Evolutionary conservation across 2,888 invertebrate species (phyloP).

Genomic region (Psylliodes chrysocephalus): DNA sequence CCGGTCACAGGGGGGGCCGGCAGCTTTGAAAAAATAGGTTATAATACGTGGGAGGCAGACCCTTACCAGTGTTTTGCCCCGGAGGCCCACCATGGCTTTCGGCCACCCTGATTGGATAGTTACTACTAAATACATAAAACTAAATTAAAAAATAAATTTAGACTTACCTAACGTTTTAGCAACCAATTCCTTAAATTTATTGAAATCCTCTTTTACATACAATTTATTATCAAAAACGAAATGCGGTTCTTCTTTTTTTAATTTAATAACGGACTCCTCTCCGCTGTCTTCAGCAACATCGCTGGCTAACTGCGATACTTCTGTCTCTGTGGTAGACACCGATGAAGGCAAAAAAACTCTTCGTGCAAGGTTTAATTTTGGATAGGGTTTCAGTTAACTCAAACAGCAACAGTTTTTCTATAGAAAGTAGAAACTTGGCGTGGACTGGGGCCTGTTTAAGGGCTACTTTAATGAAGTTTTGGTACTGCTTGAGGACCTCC

Average conservation of each 20-base stretch:
- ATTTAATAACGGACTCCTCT: conserved; percentile 23
- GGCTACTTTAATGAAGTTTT: conserved; percentile 66
- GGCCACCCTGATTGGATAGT: too few species aligned
- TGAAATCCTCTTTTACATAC: conserved; percentile 61
- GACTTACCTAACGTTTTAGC: conserved; percentile 40
- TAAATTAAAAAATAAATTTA: neutral
- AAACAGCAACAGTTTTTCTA: conserved; percentile 59
- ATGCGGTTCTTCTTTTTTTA: conserved; percentile 45
- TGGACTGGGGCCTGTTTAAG: conserved; percentile 64
- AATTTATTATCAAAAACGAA: conserved; percentile 56
- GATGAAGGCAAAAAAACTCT: neutral
- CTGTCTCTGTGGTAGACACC: neutral
- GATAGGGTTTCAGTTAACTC: conserved; percentile 52
- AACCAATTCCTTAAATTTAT: conserved; percentile 51
- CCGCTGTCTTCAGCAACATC: neutral
- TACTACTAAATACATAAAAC: too few species aligned
- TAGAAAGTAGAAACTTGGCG: conserved; percentile 64
- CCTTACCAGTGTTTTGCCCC: too few species aligned
- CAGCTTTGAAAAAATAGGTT: too few species aligned
- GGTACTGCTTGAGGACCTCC: conserved; percentile 56
- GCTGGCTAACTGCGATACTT: neutral
- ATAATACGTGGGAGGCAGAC: too few species aligned
- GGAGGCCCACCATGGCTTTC: too few species aligned
- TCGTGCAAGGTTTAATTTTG: neutral
- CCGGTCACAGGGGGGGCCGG: too few species aligned